Conservation (phyloP, 2,888 invertebrate species). For the Serripes groenlandicus region DNA sequence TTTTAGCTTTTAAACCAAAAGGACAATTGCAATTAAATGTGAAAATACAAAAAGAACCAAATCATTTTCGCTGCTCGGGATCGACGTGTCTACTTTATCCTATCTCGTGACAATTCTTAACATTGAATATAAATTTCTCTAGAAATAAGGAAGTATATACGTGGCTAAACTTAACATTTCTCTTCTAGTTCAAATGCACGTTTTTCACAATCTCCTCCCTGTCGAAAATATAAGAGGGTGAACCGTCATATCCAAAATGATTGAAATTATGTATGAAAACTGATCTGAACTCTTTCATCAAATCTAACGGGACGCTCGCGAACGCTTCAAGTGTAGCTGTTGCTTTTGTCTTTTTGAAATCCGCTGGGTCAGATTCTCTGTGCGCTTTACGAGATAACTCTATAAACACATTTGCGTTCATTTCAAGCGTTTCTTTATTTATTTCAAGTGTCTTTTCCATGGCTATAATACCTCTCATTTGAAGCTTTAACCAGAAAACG, state of each 20-base stretch:
- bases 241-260: slow-evolving; percentile 48
- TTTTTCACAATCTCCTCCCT: too few relatives aligned
- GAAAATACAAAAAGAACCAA: too few relatives aligned
- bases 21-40: too few relatives aligned
- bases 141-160: too few relatives aligned
- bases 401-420: slow-evolving; percentile 45
- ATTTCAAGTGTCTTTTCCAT: slow-evolving; percentile 18
- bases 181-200: too few relatives aligned
- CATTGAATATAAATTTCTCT: too few relatives aligned
- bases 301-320: slow-evolving; percentile 42
- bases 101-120: too few relatives aligned
- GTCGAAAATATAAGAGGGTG: slow-evolving; percentile 38
- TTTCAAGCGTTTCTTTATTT: background rate
- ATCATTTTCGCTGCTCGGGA: too few relatives aligned
- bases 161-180: too few relatives aligned
- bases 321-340: slow-evolving; percentile 48
- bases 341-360: slow-evolving; percentile 44
- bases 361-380: slow-evolving; percentile 10
- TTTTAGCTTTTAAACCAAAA: too few relatives aligned
- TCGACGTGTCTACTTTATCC: too few relatives aligned
- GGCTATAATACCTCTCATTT: slow-evolving; percentile 56
- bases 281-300: slow-evolving; percentile 38
- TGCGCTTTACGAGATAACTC: slow-evolving; percentile 40
- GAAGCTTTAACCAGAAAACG: slow-evolving; percentile 61
- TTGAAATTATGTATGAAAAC: slow-evolving; percentile 48